Conservation (phyloP, 2,113 vertebrate genomes). For the Gobiocypris rarus region DNA sequence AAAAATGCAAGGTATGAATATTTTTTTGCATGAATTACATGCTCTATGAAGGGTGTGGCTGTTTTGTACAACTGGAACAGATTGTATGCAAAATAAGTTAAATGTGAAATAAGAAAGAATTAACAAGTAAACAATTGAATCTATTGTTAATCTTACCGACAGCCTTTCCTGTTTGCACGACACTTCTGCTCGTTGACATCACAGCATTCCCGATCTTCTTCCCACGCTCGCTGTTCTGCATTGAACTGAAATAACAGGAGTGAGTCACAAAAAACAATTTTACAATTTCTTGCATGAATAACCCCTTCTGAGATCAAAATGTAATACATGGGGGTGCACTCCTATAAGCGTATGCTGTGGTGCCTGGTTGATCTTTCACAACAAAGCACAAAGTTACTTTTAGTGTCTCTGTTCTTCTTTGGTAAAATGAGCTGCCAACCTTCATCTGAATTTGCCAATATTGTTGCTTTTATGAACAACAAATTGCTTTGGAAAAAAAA, state of each 20-base stretch:
- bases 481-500: too few relatives aligned
- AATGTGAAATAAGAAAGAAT: background rate
- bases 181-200: slow-evolving; percentile 90
- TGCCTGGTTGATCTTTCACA: too few relatives aligned
- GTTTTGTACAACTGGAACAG: background rate
- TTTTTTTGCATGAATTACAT: background rate
- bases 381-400: background rate
- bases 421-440: background rate
- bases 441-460: background rate
- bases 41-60: background rate
- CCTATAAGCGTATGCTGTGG: background rate
- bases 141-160: slow-evolving; percentile 83
- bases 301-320: background rate
- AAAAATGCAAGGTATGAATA: background rate
- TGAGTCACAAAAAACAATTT: background rate
- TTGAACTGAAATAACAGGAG: slow-evolving; percentile 79
- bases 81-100: background rate
- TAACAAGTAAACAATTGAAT: background rate
- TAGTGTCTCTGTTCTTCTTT: background rate
- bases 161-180: slow-evolving; percentile 94
- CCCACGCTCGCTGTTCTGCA: slow-evolving; percentile 96
- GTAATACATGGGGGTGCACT: background rate
- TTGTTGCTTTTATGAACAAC: too few relatives aligned
- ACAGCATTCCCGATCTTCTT: slow-evolving; percentile 95
- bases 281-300: background rate